Evolutionary conservation across 2,888 invertebrate species (phyloP).

Genomic region (Amiota minor): DNA sequence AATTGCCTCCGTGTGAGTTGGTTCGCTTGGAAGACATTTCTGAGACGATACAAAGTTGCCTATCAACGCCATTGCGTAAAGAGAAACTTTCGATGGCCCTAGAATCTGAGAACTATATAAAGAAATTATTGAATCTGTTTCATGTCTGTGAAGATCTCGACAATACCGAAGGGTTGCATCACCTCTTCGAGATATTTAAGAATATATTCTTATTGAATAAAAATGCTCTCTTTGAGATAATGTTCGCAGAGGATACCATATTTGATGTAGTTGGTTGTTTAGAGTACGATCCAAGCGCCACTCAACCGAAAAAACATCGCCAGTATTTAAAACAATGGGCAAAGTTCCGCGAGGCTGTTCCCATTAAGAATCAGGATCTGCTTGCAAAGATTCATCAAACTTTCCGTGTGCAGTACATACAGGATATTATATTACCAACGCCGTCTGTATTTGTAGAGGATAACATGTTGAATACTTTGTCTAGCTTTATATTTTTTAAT

Average conservation of each 20-base stretch:
- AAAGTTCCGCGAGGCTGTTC: conserved; percentile 93
- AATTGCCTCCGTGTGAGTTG: conserved; percentile 95
- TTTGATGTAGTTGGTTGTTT: conserved; percentile 98
- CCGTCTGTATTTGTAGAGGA: conserved; percentile 99
- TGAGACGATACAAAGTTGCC: conserved; percentile 90
- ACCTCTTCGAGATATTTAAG: conserved; percentile 98
- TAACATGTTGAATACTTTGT: conserved; percentile 96
- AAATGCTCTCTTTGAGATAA: conserved; percentile 95
- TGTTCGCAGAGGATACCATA: conserved; percentile 97
- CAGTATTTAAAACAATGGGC: conserved; percentile 95
- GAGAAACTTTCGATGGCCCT: conserved; percentile 95
- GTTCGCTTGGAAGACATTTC: conserved; percentile 95
- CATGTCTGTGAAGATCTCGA: conserved; percentile 98
- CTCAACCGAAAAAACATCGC: conserved; percentile 92
- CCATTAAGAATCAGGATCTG: conserved; percentile 94
- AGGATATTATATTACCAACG: conserved; percentile 98
- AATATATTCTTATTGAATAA: conserved; percentile 99
- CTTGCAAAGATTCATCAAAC: conserved; percentile 99
- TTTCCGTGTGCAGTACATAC: conserved; percentile 99
- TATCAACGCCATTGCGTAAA: conserved; percentile 91
- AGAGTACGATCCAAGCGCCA: conserved; percentile 94
- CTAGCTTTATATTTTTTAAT: conserved; percentile 99
- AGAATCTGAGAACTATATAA: conserved; percentile 95
- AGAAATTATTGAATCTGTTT: conserved; percentile 94
- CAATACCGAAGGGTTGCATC: conserved; percentile 93